Evolutionary conservation across 2,113 vertebrate species (phyloP).

Genomic region (Ptyas mucosa): DNA sequence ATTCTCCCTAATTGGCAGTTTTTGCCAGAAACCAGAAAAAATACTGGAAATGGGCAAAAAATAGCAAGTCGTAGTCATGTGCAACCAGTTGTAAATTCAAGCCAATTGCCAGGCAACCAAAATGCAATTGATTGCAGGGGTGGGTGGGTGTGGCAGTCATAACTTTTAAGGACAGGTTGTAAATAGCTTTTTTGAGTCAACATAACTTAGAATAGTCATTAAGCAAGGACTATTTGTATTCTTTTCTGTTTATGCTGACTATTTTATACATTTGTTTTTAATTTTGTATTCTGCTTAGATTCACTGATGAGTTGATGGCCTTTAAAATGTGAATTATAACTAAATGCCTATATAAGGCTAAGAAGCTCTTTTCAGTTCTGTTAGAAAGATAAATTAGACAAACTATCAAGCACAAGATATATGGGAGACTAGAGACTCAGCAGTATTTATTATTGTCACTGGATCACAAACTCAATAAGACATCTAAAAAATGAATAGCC

Average conservation of each 20-base stretch:
- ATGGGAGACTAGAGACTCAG: neutral
- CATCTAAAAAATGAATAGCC: neutral
- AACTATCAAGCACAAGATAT: neutral
- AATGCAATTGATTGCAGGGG: neutral
- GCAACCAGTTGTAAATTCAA: neutral
- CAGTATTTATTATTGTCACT: neutral
- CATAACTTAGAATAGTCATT: neutral
- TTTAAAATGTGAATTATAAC: neutral
- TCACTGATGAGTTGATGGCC: neutral
- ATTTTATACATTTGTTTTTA: neutral
- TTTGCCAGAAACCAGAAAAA: too few relatives aligned
- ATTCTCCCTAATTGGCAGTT: too few relatives aligned
- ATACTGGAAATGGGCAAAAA: neutral
- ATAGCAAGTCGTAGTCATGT: neutral
- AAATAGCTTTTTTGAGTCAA: neutral
- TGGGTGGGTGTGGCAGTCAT: neutral
- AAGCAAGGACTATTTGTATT: neutral
- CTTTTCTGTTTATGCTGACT: neutral
- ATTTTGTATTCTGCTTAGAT: neutral
- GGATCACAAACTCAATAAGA: neutral
- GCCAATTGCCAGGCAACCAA: neutral
- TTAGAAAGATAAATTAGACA: neutral
- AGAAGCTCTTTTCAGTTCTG: neutral
- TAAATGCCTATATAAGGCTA: neutral
- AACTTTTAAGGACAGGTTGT: neutral